Base-by-base conservation (phyloP, 2,888 invertebrate species). In the Trichacis sp. region DNA sequence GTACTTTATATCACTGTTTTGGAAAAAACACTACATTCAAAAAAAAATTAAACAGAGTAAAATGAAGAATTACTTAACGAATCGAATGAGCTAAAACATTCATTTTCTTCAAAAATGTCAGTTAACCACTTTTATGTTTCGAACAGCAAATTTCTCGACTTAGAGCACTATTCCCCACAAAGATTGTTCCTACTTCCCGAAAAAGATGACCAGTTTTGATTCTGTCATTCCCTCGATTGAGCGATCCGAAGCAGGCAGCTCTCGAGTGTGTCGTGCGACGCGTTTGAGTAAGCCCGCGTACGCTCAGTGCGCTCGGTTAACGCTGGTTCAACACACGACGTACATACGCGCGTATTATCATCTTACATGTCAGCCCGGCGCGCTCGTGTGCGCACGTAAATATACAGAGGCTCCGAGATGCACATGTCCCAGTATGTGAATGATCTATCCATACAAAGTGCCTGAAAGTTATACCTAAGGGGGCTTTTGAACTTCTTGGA, bases 161-260 rank as follows among this genome's bases (percentile, higher is more conserved):
- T n/a, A n/a, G n/a, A n/a, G n/a, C n/a, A n/a, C n/a, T n/a, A n/a
- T n/a, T n/a, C n/a, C n/a, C n/a, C n/a, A n/a, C n/a, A n/a, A n/a
- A n/a, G n/a, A n/a, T n/a, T n/a, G n/a, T n/a, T n/a, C n/a, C n/a
- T n/a, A n/a, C n/a, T n/a, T n/a, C n/a, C n/a, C n/a, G n/a, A n/a
- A n/a, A n/a, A 57, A 59, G 59, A 47, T 71, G 72, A 73, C 73
- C 73, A 72, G 73, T 71, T 73, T 69, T 64, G 40, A 63, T n/a
- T n/a, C n/a, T n/a, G 68, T 62, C 69, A 68, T 68, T 72, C 73
- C 71, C 69, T 79, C 79, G 78, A 79, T 79, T 79, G 77, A 79
- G 76, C 79, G 77, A 78, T 79, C 78, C 72, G 71, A 72, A 66
- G 71, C 71, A 74, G 73, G 69, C 67, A 71, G 70, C 69, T n/a